Evolutionary conservation across 2,113 vertebrate genomes (phyloP).

Genomic region (Dinomys branickii): DNA sequence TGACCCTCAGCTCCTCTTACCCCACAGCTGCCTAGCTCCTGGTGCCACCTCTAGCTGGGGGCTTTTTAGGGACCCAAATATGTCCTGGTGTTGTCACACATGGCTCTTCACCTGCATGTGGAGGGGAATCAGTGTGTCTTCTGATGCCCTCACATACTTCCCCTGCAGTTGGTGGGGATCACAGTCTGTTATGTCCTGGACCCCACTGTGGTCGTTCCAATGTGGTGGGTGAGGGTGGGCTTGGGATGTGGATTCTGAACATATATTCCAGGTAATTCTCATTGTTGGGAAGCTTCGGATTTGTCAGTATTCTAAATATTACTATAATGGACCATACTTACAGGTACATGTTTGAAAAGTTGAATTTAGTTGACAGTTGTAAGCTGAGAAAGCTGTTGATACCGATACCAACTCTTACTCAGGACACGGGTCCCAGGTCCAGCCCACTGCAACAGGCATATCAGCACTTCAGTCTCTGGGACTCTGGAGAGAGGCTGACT

Average conservation of each 20-base stretch:
- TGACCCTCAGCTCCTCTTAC: neutral
- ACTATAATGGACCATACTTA: neutral
- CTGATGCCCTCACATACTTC: neutral
- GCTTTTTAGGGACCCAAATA: neutral
- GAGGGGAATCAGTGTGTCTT: neutral
- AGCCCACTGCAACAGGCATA: neutral
- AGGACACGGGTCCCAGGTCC: neutral
- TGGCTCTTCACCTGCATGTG: neutral
- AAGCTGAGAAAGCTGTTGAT: no score
- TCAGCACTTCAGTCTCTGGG: neutral
- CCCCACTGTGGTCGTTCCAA: fast-evolving
- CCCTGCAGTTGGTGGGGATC: no score
- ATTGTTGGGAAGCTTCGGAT: neutral
- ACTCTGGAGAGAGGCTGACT: neutral
- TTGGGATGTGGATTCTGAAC: neutral
- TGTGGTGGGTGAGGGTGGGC: no score
- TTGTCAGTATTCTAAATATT: neutral
- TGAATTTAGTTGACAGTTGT: neutral
- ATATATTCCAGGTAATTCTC: neutral
- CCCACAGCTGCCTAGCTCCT: neutral
- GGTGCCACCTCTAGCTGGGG: neutral
- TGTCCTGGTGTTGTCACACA: neutral
- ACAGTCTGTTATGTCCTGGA: neutral
- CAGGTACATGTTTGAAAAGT: neutral
- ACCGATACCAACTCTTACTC: fast-evolving